Percentiles rank a stretch among this genome's conserved stretches.
These are phyloP conservation scores for Sinosuthora webbiana DNA, from an alignment of 2,113 vertebrate genomes.

Conservation along the genomic window DNA sequence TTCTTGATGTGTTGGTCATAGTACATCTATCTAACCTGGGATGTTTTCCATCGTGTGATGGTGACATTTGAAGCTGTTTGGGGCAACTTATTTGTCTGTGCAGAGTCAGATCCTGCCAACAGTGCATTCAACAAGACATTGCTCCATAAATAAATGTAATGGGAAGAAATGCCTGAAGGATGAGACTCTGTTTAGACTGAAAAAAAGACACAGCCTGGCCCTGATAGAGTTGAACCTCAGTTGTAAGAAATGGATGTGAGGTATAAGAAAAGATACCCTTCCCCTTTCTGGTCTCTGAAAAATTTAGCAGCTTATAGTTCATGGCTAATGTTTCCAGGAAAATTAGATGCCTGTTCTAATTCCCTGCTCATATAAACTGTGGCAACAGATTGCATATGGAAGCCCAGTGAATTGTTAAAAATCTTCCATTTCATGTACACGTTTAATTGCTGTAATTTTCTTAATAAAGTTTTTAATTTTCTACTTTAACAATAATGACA, in stretches of 20 bases:
- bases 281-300: not conserved
- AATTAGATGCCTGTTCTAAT: not conserved
- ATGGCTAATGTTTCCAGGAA: not conserved
- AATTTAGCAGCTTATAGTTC: not conserved
- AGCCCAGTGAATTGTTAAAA: not conserved
- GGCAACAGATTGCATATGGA: not conserved
- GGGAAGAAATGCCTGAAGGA: not conserved
- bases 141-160: not conserved
- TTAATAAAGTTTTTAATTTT: not conserved
- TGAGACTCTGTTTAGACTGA: not conserved
- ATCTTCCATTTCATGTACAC: not conserved
- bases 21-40: not conserved
- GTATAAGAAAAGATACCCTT: not conserved
- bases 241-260: not conserved
- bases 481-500: not conserved
- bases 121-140: not conserved
- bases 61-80: not conserved
- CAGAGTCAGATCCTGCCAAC: not conserved
- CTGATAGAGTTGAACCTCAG: not conserved
- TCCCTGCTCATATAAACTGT: not conserved
- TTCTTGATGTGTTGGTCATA: not conserved
- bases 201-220: not conserved
- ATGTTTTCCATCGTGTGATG: not conserved
- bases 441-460: slow-evolving; percentile 1
- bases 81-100: not conserved